A percentile compares a stretch with the other conserved stretches of the same genome.
Evolutionary conservation across 2,888 invertebrate genomes (phyloP).

Genomic region (Acronicta psi): DNA sequence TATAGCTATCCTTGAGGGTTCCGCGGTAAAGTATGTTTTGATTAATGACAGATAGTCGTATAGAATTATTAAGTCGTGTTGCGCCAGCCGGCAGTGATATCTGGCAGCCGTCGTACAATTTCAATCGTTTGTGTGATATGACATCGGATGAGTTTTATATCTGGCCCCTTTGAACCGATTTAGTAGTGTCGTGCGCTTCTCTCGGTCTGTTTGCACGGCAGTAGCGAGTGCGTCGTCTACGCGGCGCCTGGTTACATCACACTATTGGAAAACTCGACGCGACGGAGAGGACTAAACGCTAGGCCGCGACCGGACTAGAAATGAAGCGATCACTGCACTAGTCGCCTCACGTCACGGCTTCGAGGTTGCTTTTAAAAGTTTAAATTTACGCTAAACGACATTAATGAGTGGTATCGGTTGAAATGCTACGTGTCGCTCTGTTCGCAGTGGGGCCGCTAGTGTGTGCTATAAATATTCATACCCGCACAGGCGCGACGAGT

Average conservation of each 20-base stretch:
- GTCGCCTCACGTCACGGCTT: slow-evolving; percentile 74
- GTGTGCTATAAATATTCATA: slow-evolving; percentile 79
- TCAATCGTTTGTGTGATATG: slow-evolving; percentile 56
- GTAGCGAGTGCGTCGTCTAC: slow-evolving; percentile 66
- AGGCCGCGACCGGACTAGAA: slow-evolving; percentile 75
- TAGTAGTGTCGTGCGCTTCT: slow-evolving; percentile 51
- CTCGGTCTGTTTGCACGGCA: slow-evolving; percentile 59
- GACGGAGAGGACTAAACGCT: slow-evolving; percentile 72
- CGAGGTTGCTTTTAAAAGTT: slow-evolving; percentile 82
- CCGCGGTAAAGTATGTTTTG: slow-evolving; percentile 44
- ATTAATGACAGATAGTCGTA: slow-evolving; percentile 44
- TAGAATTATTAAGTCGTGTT: slow-evolving; percentile 36
- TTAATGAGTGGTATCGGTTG: slow-evolving; percentile 77
- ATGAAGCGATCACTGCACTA: slow-evolving; percentile 66
- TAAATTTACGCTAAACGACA: slow-evolving; percentile 81
- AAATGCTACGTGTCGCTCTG: slow-evolving; percentile 67
- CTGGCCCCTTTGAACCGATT: slow-evolving; percentile 55
- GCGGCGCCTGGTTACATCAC: slow-evolving; percentile 86
- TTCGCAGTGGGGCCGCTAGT: slow-evolving; percentile 58
- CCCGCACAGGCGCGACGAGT: slow-evolving; percentile 69
- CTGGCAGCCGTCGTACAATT: slow-evolving; percentile 54
- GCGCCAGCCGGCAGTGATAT: slow-evolving; percentile 41
- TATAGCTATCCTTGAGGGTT: no score
- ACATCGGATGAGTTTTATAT: slow-evolving; percentile 58
- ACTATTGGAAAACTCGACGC: slow-evolving; percentile 81